Base-by-base conservation (phyloP, 2,888 invertebrate species). In the Dryomyza anilis region DNA sequence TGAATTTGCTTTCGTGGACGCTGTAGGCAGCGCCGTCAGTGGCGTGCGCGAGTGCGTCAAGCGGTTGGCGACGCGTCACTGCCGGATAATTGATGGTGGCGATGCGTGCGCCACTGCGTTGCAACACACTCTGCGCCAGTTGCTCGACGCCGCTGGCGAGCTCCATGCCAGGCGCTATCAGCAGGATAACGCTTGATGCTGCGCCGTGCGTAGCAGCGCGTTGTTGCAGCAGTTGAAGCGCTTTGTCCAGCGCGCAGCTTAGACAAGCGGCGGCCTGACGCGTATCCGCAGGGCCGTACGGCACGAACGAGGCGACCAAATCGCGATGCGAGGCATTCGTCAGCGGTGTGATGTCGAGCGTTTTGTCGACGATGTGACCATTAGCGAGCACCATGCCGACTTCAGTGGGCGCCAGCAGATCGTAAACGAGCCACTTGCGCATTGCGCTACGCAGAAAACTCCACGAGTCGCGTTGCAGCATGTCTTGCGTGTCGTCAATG, bases 401-500 rank as follows among this genome's bases (percentile, higher is more conserved):
- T 77, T 86, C 87, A 0, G 84, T 84, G 70, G 85, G 85, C 23
- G 79, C 76, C 1, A 85, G 85, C 19, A 88, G 76, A 74, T 87
- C 86, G 65, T 86, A 85, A 29, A 85, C 80, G 3, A 87, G 85
- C 85, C 87, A 87, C 74, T 88, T 87, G 43, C 87, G 83, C 63
- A 88, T 84, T 0, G 88, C 88, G 65, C 84, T 80, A 39, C 87
- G 81, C 59, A 88, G 78, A 74, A 86, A 87, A 63, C 83, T 86
- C 87, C 88, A 88, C 1, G 87, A 86, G 75, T 88, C 87, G 70
- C 87, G 80, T 30, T 85, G 78, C 67, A 85, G 77, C 85, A 87
- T 87, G 67, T 87, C 86, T 71, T 85, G 86, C 19, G 86, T 86
- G 69, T 87, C 87, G 74, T 88, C 88, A 43, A 88, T 83, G 1